Evolutionary conservation across 2,797 vertebrate species (phyloP), one percentile per base, ranked within the genome.

Genomic region (Hydrolagus colliei): DNA sequence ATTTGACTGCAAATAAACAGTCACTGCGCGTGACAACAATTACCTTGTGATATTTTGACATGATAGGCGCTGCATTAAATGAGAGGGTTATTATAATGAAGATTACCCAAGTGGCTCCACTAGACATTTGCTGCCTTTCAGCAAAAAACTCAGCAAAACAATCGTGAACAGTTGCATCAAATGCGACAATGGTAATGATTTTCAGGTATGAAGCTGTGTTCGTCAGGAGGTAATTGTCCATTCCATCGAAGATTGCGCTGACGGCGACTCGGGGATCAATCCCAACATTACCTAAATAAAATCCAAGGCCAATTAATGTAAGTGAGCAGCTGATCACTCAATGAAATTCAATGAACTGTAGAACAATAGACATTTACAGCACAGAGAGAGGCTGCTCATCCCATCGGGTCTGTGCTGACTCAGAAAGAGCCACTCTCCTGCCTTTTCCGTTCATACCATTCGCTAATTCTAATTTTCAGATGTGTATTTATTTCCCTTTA

Each of bases 211-310:
- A 86, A n/a, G 87, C 87, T 62, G 62, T 67, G 0, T 82, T 82
- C 85, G 72, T 77, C 78, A 84, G 76, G 18, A 88, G 52, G 84
- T 91, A 87, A 1, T 86, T 90, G 79, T 90, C 79, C 77, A 91
- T 63, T 59, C 87, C 90, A 22, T 87, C 61, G 9, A 91, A 18
- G 72, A 91, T 87, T 4, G 90, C 90, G 85, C 85, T 9, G n/a
- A 90, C 88, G 1, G 89, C 90, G 9, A 88, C 75, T 18, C 84
- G 80, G 4, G 86, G 77, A 61, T 22, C 65, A 74, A 90, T 89
- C 13, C 88, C 87, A 72, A 89, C 90, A 85, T 1, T 87, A 41
- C 90, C 91, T 91, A 84, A 78, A 59, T 20, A 22, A 14, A 52
- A 52, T 2, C 2, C 2, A 5, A 52, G 5, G 41, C 41, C 41